Evolutionary conservation across 2,888 invertebrate genomes (phyloP), one percentile per base, ranked within the genome.

Genomic region (Thecocarcelia acutangulata): DNA sequence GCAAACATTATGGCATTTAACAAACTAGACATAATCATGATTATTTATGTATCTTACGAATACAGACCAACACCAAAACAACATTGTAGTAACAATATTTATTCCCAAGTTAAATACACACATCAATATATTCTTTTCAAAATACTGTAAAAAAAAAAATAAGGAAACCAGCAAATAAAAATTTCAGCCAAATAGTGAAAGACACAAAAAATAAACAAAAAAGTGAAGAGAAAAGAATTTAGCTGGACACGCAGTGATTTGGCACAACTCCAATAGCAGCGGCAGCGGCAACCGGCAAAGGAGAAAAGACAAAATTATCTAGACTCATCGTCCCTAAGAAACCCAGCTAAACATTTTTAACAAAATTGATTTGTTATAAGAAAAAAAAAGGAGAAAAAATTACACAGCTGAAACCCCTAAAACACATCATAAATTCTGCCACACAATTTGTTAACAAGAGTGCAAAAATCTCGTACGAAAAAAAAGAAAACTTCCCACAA

Each of bases 281-380:
- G 42, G 48, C 33, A 58, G 66, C 58, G 64, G 4, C 33, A 59
- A n/a, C n/a, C n/a, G n/a, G 33, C 3, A 24, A 44, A 46, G 52
- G 33, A 50, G 24, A 33, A 52, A 59, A 40, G 24, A 63, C n/a
- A 42, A 37, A 6, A 33, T 24, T 33, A 33, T n/a, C 17, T 1
- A 19, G 15, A 61, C 58, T 28, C 37, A 28, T 19, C 66, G 61
- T 72, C 75, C 64, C 72, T 48, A 54, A 61, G 68, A 63, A 76
- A 50, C 56, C 54, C 28, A 70, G 56, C 59, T 33, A 63, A 63
- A 74, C 33, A 64, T 64, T 77, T 69, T 70, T 33, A 70, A 61
- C 64, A 59, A 82, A 74, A 74, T 78, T 78, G 69, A 82, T 78
- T 82, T 82, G 72, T 74, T 69, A 68, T 56, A 64, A 28, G 24